These are phyloP conservation scores for Paracanthobrama guichenoti DNA, from an alignment of 2,113 vertebrate species.

Conservation along the genomic window DNA sequence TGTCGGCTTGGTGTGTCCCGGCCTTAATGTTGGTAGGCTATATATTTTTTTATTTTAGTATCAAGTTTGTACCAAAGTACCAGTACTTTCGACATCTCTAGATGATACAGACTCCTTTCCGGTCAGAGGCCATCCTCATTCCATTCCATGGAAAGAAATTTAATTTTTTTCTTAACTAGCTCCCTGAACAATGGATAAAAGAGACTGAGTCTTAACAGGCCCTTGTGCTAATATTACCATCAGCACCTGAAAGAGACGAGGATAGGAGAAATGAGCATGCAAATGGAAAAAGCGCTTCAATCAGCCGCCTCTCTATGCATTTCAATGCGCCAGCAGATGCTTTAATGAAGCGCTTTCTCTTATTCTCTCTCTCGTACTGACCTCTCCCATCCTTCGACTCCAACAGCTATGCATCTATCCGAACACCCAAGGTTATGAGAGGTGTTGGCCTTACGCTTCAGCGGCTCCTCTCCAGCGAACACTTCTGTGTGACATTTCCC, in stretches of 20 bases:
- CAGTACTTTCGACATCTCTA: not conserved
- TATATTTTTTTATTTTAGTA: too few species aligned
- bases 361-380: constrained; percentile 6
- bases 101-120: not conserved
- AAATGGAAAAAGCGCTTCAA: constrained; percentile 46
- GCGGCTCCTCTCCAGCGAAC: not conserved
- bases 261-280: constrained; percentile 39
- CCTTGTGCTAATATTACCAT: constrained; percentile 39
- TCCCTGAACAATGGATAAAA: constrained; percentile 23
- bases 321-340: constrained; percentile 15
- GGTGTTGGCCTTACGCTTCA: constrained; percentile 1
- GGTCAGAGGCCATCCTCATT: constrained; percentile 26
- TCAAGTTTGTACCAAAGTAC: not conserved
- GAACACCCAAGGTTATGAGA: not conserved
- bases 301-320: constrained; percentile 36
- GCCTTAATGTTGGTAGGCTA: too few species aligned
- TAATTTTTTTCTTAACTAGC: not conserved
- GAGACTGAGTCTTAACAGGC: constrained; percentile 23
- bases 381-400: constrained; percentile 6
- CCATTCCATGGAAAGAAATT: not conserved
- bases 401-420: not conserved
- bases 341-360: constrained; percentile 33
- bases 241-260: constrained; percentile 36
- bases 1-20: too few species aligned
- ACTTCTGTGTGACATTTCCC: constrained; percentile 27